Percentiles rank a stretch among this genome's conserved stretches.
Conservation (phyloP, 2,113 vertebrate species). For the Vidua chalybeata region DNA sequence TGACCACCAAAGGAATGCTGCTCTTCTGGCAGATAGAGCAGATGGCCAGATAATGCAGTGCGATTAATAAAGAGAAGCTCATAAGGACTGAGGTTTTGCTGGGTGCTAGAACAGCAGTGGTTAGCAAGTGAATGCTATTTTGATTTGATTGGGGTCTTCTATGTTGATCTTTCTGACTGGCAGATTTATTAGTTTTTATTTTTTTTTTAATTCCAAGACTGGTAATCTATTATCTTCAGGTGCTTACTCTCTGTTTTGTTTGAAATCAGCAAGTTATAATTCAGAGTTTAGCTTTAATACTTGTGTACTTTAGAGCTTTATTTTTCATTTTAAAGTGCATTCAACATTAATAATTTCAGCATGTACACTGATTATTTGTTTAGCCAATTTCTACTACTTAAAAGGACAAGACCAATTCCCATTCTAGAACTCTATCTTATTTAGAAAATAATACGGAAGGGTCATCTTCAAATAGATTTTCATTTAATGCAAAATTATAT, state of each 20-base stretch:
- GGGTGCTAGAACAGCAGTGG: neutral
- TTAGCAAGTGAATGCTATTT: neutral
- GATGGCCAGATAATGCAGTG: neutral
- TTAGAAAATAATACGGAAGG: neutral
- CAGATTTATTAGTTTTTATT: neutral
- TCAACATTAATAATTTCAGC: neutral
- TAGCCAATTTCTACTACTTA: neutral
- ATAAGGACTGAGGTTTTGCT: neutral
- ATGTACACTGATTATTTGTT: neutral
- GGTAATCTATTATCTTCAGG: neutral
- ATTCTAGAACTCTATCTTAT: neutral
- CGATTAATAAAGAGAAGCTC: neutral
- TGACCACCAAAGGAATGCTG: conserved; percentile 12
- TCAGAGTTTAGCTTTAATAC: neutral
- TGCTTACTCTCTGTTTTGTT: neutral
- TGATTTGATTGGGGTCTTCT: neutral
- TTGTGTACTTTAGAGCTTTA: neutral
- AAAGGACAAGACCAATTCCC: neutral
- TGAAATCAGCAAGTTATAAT: neutral
- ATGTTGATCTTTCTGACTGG: neutral
- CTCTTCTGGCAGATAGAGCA: conserved; percentile 16
- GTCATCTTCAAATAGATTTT: neutral
- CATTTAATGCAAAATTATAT: neutral
- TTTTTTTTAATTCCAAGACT: neutral
- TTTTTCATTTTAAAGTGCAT: neutral